These are phyloP conservation scores for Blera fallax DNA, from an alignment of 2,888 invertebrate genomes.

Conservation along the genomic window DNA sequence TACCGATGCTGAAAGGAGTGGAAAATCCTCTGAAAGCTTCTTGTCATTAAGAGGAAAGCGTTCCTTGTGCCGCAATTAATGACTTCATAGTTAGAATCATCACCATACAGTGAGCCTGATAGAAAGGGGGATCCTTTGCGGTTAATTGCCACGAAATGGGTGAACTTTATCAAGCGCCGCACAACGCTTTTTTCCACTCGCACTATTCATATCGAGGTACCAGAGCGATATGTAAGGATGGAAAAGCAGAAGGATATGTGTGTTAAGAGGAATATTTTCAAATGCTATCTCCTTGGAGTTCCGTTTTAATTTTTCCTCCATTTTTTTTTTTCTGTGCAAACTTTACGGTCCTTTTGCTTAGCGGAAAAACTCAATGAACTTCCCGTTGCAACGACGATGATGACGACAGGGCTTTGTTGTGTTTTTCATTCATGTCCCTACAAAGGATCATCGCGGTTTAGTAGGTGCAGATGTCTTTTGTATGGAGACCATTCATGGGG, in stretches of 20 bases:
- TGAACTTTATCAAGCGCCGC: constrained; percentile 16
- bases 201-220: not conserved
- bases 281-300: constrained; percentile 29
- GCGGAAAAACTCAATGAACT: constrained; percentile 1
- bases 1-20: not conserved
- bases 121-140: not conserved
- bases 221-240: not conserved
- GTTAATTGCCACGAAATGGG: constrained; percentile 27
- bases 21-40: constrained; percentile 29
- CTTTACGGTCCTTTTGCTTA: not conserved
- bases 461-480: not conserved
- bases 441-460: constrained; percentile 28
- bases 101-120: not conserved
- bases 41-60: constrained; percentile 16
- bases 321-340: not conserved
- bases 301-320: constrained; percentile 47
- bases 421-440: constrained; percentile 17
- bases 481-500: not conserved
- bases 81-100: not conserved
- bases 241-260: not conserved
- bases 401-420: not conserved
- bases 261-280: constrained; percentile 4
- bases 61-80: constrained; percentile 36
- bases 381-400: not conserved
- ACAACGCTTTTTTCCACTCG: not conserved